phyloP scores from a whole-genome alignment of 2,888 invertebrate species.

The Phrixothrix hirtus region DNA sequence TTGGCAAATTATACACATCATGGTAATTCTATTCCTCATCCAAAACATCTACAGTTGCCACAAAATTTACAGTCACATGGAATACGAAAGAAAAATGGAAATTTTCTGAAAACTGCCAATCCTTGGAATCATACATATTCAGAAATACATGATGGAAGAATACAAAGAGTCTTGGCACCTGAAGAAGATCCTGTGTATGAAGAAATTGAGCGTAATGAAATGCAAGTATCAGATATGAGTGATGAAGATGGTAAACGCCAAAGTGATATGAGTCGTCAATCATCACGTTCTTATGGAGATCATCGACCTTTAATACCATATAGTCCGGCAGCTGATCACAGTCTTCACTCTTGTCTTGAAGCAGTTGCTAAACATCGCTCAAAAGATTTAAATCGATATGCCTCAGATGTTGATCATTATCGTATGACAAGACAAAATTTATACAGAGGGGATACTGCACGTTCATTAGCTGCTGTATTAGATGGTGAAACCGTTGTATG shows the following conservation, averaged over 20 bases:
- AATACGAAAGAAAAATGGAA: slow-evolving; percentile 49
- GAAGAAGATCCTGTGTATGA: slow-evolving; percentile 82
- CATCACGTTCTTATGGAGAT: slow-evolving; percentile 78
- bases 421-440: slow-evolving; percentile 60
- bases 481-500: slow-evolving; percentile 87
- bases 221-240: slow-evolving; percentile 75
- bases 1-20: slow-evolving; percentile 47
- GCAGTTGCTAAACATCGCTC: slow-evolving; percentile 52
- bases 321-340: slow-evolving; percentile 68
- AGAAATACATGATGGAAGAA: slow-evolving; percentile 66
- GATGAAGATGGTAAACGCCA: slow-evolving; percentile 77
- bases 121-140: slow-evolving; percentile 78
- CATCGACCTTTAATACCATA: slow-evolving; percentile 80
- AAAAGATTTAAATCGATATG: slow-evolving; percentile 54
- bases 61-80: slow-evolving; percentile 46
- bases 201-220: slow-evolving; percentile 75
- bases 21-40: slow-evolving; percentile 44
- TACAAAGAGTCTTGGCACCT: slow-evolving; percentile 59
- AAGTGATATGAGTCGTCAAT: slow-evolving; percentile 71
- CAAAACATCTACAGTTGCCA: slow-evolving; percentile 47
- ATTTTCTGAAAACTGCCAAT: slow-evolving; percentile 59
- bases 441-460: slow-evolving; percentile 62
- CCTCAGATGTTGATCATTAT: slow-evolving; percentile 59
- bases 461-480: slow-evolving; percentile 74
- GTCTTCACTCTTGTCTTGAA: slow-evolving; percentile 48